Conservation (phyloP, 2,888 invertebrate genomes). For the Cephus spinipes region DNA sequence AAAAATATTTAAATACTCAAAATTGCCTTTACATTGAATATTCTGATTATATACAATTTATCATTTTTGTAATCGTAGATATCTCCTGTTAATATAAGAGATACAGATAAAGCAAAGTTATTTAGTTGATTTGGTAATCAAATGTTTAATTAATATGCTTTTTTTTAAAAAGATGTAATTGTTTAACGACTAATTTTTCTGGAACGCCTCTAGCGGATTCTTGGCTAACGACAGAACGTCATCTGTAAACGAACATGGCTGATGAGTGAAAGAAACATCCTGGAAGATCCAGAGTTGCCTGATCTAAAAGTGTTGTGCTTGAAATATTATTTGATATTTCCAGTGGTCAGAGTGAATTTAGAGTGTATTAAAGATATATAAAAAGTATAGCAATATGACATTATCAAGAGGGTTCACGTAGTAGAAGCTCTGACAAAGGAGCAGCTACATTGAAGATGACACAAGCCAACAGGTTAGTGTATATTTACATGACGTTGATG, state of each 20-base stretch:
- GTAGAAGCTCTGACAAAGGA: neutral
- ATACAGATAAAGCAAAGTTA: neutral
- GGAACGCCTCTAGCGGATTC: neutral
- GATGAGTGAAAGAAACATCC: neutral
- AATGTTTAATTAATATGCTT: neutral
- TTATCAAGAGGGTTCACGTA: neutral
- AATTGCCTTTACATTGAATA: neutral
- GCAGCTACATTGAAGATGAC: slow-evolving; percentile 46
- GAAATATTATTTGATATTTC: neutral
- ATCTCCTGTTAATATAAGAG: neutral
- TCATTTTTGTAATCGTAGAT: neutral
- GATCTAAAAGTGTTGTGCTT: neutral
- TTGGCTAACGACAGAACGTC: neutral
- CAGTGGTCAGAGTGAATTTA: neutral
- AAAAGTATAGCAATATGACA: neutral
- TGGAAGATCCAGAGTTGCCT: neutral
- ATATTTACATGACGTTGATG: slow-evolving; percentile 38
- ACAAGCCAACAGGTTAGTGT: slow-evolving; percentile 59
- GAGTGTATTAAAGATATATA: neutral
- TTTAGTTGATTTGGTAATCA: neutral
- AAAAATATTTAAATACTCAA: neutral
- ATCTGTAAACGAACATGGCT: neutral
- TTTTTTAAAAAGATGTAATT: neutral
- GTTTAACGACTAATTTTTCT: neutral
- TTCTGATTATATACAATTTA: neutral